These are phyloP conservation scores for Tapirus terrestris DNA, from an alignment of 2,113 vertebrate species.

Conservation along the genomic window DNA sequence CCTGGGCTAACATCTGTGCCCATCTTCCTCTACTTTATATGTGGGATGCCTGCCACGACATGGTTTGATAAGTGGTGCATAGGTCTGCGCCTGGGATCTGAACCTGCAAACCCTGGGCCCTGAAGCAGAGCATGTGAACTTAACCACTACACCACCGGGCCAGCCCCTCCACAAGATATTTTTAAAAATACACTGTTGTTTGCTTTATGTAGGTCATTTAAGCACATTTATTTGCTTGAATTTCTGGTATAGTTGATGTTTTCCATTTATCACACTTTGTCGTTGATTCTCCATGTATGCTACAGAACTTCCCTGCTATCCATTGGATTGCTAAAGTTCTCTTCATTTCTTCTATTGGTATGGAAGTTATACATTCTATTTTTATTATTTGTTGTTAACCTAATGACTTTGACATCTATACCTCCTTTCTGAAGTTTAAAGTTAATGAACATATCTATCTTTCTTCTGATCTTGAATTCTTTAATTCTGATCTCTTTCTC, in stretches of 20 bases:
- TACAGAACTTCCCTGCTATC: rapidly evolving
- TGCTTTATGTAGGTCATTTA: neutral
- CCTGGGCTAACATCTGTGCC: no score
- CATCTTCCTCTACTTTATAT: no score
- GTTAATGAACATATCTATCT: neutral
- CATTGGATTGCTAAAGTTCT: neutral
- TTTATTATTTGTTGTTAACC: neutral
- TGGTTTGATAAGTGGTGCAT: no score
- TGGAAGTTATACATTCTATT: neutral
- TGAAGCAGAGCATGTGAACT: no score
- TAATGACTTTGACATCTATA: neutral
- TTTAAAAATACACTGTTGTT: neutral
- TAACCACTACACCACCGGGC: no score
- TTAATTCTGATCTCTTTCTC: neutral
- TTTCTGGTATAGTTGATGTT: neutral
- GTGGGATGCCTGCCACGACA: no score
- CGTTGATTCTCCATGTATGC: neutral
- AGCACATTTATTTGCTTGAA: neutral
- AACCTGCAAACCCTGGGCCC: no score
- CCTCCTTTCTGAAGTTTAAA: neutral
- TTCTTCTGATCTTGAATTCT: neutral
- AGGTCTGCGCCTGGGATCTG: no score
- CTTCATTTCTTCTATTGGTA: neutral
- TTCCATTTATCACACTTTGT: neutral
- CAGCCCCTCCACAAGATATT: no score